Conservation (phyloP, 2,113 vertebrate species). For the Struthidea cinerea region DNA sequence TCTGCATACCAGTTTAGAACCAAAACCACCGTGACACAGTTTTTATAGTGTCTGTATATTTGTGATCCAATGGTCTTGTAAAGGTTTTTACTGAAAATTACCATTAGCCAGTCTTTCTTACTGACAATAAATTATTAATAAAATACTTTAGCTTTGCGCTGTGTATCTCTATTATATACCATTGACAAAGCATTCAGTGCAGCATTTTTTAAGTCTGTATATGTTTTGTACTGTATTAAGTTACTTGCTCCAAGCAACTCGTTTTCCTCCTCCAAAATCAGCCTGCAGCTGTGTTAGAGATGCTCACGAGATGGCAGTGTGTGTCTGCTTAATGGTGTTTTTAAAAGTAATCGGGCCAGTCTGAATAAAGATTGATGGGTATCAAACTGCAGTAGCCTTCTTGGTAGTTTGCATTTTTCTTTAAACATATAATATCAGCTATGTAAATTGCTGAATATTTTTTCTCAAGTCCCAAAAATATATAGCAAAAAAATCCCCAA, state of each 20-base stretch:
- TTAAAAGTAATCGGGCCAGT: background rate
- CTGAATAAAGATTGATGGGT: constrained; percentile 52
- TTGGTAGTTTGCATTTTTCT: constrained; percentile 27
- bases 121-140: constrained; percentile 99
- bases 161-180: constrained; percentile 53
- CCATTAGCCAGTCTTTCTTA: constrained; percentile 99
- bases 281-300: background rate
- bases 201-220: background rate
- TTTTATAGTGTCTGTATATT: constrained; percentile 94
- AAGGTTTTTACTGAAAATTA: constrained; percentile 99
- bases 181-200: constrained; percentile 33
- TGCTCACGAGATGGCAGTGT: constrained; percentile 65
- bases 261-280: background rate
- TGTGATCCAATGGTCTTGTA: constrained; percentile 96
- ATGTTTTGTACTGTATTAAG: background rate
- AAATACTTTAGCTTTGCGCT: constrained; percentile 77
- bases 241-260: background rate
- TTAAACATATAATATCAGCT: background rate
- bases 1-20: constrained; percentile 86
- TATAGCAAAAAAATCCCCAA: background rate
- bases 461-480: background rate
- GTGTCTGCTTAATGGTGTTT: background rate
- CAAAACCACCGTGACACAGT: constrained; percentile 89
- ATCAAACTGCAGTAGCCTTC: constrained; percentile 23
- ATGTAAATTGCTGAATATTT: background rate